phyloP scores from a whole-genome alignment of 1,140 invertebrate species.

The Neodiprion pinetum region DNA sequence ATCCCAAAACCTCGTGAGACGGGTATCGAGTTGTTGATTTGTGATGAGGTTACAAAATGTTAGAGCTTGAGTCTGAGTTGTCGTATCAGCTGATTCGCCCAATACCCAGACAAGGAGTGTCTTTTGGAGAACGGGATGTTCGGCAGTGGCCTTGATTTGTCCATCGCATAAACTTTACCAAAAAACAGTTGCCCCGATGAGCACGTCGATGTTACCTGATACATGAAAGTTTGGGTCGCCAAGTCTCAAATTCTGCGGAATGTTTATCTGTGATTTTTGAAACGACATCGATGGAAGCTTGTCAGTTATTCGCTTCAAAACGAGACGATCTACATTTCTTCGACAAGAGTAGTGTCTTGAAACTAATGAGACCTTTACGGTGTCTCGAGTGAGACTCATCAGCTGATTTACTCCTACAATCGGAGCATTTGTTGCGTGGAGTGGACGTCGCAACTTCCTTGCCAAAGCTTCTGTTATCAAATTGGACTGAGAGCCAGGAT shows the following conservation, averaged over 20 bases:
- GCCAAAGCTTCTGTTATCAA: constrained; percentile 26
- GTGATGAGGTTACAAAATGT: not conserved
- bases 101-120: not conserved
- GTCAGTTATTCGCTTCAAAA: constrained; percentile 19
- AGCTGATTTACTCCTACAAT: constrained; percentile 24
- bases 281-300: not conserved
- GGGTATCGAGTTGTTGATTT: not conserved
- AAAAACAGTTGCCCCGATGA: not conserved
- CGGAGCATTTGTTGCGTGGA: constrained; percentile 9
- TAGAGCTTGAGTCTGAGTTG: not conserved
- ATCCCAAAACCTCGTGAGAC: not conserved
- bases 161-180: not conserved
- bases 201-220: not conserved
- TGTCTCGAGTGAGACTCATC: constrained; percentile 2
- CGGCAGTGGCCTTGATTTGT: not conserved
- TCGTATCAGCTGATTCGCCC: not conserved
- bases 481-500: constrained; percentile 30
- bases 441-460: constrained; percentile 14
- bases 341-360: constrained; percentile 20
- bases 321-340: constrained; percentile 1
- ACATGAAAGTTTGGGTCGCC: not conserved
- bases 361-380: constrained; percentile 14
- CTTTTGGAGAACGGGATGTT: not conserved
- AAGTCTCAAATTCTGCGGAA: not conserved
- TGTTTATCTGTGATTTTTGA: not conserved